Conservation (phyloP, 2,888 invertebrate genomes). For the Thymelicus lineola region DNA sequence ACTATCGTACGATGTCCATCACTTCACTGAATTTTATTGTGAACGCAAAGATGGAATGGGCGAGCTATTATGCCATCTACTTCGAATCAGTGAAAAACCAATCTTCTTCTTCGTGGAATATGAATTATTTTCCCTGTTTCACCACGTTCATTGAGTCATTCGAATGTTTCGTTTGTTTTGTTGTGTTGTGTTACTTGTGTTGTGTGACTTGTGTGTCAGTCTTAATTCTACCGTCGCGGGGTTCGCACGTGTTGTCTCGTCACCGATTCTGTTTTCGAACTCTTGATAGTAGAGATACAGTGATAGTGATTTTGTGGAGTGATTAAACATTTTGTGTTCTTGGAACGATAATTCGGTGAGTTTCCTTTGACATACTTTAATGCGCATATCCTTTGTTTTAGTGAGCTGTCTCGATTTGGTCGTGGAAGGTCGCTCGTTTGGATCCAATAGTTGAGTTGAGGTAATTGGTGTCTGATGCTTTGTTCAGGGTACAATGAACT, state of each 20-base stretch:
- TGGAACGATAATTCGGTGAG: slow-evolving; percentile 25
- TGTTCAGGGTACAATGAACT: slow-evolving; percentile 7
- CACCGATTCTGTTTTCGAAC: slow-evolving; percentile 17
- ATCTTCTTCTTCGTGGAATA: not conserved
- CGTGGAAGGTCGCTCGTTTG: slow-evolving; percentile 41
- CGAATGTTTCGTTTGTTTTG: slow-evolving; percentile 3
- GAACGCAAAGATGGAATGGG: slow-evolving; percentile 6
- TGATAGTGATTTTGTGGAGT: slow-evolving; percentile 27
- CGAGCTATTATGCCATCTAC: slow-evolving; percentile 9
- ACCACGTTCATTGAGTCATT: not conserved
- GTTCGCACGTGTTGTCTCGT: slow-evolving; percentile 30
- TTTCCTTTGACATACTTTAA: slow-evolving; percentile 2
- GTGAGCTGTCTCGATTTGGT: slow-evolving; percentile 38
- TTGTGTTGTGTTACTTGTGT: slow-evolving; percentile 4
- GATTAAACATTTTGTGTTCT: slow-evolving; percentile 9
- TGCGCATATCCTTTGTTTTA: slow-evolving; percentile 29
- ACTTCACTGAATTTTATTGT: not conserved
- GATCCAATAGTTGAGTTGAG: slow-evolving; percentile 31
- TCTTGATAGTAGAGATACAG: slow-evolving; percentile 26
- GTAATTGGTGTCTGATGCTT: slow-evolving; percentile 1
- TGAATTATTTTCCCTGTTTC: not conserved
- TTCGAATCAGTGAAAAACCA: slow-evolving; percentile 2
- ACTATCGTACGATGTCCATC: slow-evolving; percentile 15
- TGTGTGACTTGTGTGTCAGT: slow-evolving; percentile 5
- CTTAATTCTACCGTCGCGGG: slow-evolving; percentile 25